Percentiles rank a stretch among this genome's conserved stretches.
These are phyloP conservation scores for Coptodon bakossiorum DNA, from an alignment of 2,113 vertebrate species.

Conservation along the genomic window DNA sequence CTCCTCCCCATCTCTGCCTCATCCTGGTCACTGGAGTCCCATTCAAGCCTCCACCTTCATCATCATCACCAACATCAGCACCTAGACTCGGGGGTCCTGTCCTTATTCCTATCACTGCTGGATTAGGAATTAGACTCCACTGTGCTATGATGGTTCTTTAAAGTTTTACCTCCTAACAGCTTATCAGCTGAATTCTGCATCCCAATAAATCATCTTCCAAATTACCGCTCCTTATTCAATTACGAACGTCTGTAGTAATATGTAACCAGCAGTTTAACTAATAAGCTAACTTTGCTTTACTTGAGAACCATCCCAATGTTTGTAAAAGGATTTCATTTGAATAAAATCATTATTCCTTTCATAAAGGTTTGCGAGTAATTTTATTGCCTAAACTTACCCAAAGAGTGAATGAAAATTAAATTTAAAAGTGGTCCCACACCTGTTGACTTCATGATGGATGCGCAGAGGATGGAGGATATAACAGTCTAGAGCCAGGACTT, in stretches of 20 bases:
- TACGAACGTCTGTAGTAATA: background rate
- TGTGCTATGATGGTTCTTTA: background rate
- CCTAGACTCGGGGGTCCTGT: background rate
- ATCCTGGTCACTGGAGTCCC: background rate
- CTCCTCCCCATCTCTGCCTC: background rate
- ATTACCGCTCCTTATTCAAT: background rate
- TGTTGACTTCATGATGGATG: background rate
- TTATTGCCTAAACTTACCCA: background rate
- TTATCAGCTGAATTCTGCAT: background rate
- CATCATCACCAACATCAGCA: background rate
- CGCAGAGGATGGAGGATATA: background rate
- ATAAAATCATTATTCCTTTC: background rate
- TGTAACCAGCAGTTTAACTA: background rate
- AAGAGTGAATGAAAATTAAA: background rate
- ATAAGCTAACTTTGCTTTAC: background rate
- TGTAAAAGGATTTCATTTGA: background rate
- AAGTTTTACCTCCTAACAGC: background rate
- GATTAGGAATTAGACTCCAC: background rate
- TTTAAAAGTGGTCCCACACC: background rate
- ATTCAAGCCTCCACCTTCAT: background rate
- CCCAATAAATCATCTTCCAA: background rate
- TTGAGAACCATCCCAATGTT: background rate
- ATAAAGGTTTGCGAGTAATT: background rate
- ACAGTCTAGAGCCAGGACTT: background rate
- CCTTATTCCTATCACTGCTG: rapidly evolving